Evolutionary conservation across 53 echinoderm and acorn worm species (phyloP).

Genomic region (Echinometra lucunter): DNA sequence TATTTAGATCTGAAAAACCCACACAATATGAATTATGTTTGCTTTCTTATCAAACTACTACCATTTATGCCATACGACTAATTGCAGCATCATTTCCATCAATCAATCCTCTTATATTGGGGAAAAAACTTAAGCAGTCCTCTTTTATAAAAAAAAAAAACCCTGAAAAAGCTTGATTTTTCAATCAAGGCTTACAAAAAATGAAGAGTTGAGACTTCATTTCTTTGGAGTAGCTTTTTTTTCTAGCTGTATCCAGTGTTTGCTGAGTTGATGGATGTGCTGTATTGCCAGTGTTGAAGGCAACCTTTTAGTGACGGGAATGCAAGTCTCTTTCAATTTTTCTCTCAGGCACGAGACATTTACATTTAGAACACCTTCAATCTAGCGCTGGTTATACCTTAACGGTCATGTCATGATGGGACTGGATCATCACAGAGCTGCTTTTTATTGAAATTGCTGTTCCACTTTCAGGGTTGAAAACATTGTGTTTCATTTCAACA

Average conservation of each 20-base stretch:
- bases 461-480: neutral
- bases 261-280: neutral
- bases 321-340: constrained; percentile 33
- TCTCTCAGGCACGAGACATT: constrained; percentile 14
- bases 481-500: neutral
- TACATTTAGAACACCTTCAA: constrained; percentile 51
- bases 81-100: neutral
- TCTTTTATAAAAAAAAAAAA: neutral
- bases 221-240: neutral
- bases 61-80: neutral
- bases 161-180: neutral
- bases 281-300: neutral
- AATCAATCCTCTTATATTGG: neutral
- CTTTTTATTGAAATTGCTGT: neutral
- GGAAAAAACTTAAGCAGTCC: too few relatives aligned
- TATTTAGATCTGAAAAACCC: neutral
- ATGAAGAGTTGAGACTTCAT: neutral
- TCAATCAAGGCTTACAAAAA: neutral
- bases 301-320: constrained; percentile 36
- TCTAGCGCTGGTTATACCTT: neutral
- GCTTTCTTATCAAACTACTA: neutral
- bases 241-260: neutral
- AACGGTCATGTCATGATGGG: neutral
- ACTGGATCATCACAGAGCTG: neutral
- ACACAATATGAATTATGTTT: neutral